Evolutionary conservation across 1,140 invertebrate genomes (phyloP), one percentile per base, ranked within the genome.

Genomic region (Pseudomyrmex sp.): DNA sequence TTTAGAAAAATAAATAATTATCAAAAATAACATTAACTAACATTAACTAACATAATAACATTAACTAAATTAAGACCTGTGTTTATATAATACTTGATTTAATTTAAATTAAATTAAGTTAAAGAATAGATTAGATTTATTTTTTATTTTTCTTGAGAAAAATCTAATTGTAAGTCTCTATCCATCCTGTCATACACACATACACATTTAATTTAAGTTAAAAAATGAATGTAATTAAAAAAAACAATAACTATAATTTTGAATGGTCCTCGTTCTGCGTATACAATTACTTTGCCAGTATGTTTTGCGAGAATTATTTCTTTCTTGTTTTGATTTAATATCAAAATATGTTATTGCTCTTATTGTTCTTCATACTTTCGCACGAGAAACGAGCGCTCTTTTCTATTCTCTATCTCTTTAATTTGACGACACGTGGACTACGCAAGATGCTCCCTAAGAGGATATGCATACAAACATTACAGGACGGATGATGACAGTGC

Each of bases 401-500:
- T 26, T 35, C 48, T 44, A 56, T 44, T 18, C 15, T 15, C 12
- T 5, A 9, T 12, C n/a, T 59, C 76, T 80, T 80, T 80, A 80
- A 72, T 80, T 59, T 80, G n/a, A 18, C n/a, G 59, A 61, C 76
- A 70, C 76, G 66, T 80, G 76, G 66, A 50, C 44, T 66, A 3
- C 18, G 52, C 15, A 23, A 46, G 18, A 44, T 46, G 44, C 8
- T 80, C 26, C 12, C 66, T 72, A 80, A 72, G 66, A 80, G 44
- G 56, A 80, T 59, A 80, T 74, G 52, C 75, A 68, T 84, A 72
- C 46, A 84, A 82, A 75, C 72, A 69, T 72, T 68, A 70, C 50
- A 76, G 12, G 48, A 56, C 63, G 46, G 73, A 76, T 84, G 91
- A 93, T 92, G 92, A 92, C 90, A 92, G 91, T 90, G 85, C 88